Evolutionary conservation across 2,113 vertebrate species (phyloP), one percentile per base, ranked within the genome.

Genomic region (Melospiza georgiana): DNA sequence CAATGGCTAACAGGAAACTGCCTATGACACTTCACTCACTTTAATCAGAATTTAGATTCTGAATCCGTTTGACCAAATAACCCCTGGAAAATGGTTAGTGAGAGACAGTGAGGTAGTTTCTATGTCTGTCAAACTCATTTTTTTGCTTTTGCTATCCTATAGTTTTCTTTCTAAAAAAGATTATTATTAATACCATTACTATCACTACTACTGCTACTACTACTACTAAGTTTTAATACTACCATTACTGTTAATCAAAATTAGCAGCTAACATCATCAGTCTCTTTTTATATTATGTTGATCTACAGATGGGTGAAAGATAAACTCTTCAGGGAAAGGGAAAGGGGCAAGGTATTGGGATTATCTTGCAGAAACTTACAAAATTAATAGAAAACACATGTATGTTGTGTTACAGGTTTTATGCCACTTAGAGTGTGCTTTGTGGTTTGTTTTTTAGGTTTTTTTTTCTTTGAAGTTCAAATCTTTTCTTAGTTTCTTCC

Each of bases 141-240:
- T 81, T 88, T 85, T 85, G 2, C 23, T 71, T 94, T 77, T 5
- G 7, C 6, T 4, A 25, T 46, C 6, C 28, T 49, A 28, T 18
- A 44, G 5, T 37, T 76, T 65, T 3, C 48, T 6, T 79, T 63
- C 15, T 48, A 15, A 30, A 49, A 57, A 58, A 58, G 9, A 33
- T 7, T 54, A 9, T 14, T 59, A 46, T 22, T 46, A 15, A 7
- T 35, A 39, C 9, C 61, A 15, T 6, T 48, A 23, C 4, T 27
- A 21, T 6, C 55, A 30, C 1, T 43, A 35, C 1, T 35, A 22
- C 2, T 33, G 20, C 1, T 66, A 7, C 1, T 41, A 21, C 2
- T 52, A 6, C 14, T 54, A 25, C 23, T 48, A 33, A 28, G 5
- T 6, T 30, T 17, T 59, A 44, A 14, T 35, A 15, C 33, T 33